Evolutionary conservation across 2,113 vertebrate genomes (phyloP).

Genomic region (Chloropsis hardwickii): DNA sequence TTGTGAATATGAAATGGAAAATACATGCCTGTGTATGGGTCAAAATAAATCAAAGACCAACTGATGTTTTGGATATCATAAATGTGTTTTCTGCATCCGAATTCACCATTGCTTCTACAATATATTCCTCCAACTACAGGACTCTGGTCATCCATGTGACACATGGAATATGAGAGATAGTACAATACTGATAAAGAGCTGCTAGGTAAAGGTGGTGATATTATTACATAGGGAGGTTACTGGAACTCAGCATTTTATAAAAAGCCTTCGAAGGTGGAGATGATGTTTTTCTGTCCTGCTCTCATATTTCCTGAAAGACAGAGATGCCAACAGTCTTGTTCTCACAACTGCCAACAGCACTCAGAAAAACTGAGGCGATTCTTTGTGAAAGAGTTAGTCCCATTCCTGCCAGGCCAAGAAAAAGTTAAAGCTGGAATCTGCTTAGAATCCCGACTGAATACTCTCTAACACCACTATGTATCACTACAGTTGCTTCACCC

Average conservation of each 20-base stretch:
- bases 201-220: neutral
- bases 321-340: neutral
- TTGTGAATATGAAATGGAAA: neutral
- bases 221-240: neutral
- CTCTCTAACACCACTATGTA: neutral
- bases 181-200: neutral
- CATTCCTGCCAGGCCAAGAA: neutral
- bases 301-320: neutral
- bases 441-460: neutral
- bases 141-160: neutral
- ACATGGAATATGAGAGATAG: neutral
- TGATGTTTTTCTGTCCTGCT: neutral
- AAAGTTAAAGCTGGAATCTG: neutral
- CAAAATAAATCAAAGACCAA: neutral
- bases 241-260: neutral
- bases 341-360: neutral
- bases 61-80: neutral
- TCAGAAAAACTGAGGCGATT: neutral
- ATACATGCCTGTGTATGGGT: neutral
- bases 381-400: neutral
- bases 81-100: neutral
- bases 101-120: neutral
- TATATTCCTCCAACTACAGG: neutral
- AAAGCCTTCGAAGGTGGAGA: neutral
- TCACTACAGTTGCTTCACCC: neutral